Evolutionary conservation across 2,888 invertebrate genomes (phyloP).

Genomic region (Tethea ocularis): DNA sequence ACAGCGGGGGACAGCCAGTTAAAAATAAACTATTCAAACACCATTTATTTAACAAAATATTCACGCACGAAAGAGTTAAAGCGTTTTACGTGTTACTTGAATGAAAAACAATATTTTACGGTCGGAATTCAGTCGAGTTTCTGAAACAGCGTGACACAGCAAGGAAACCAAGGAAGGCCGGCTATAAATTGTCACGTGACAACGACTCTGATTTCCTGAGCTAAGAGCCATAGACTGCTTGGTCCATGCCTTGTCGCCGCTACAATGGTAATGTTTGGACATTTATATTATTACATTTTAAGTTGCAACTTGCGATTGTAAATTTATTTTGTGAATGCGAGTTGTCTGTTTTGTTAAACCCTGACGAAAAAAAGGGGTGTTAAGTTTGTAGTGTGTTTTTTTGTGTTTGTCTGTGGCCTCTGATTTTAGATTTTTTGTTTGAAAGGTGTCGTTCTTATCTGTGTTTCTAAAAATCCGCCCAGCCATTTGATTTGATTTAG

Average conservation of each 20-base stretch:
- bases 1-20: too few species aligned
- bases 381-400: too few species aligned
- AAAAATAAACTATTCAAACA: neutral
- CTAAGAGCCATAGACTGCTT: neutral
- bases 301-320: neutral
- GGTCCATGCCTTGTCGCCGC: neutral
- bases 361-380: too few species aligned
- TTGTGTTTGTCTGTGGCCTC: too few species aligned
- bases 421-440: too few species aligned
- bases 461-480: too few species aligned
- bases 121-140: neutral
- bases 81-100: neutral
- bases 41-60: neutral
- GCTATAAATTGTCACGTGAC: neutral
- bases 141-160: neutral
- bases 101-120: neutral
- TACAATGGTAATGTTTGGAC: neutral
- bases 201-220: neutral
- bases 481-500: too few species aligned
- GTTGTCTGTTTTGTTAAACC: too few species aligned
- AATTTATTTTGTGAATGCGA: neutral
- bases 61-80: neutral
- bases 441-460: too few species aligned
- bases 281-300: neutral
- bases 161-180: neutral